Evolutionary conservation across 2,113 vertebrate species (phyloP), one percentile per base, ranked within the genome.

Genomic region (Eulemur rufifrons): DNA sequence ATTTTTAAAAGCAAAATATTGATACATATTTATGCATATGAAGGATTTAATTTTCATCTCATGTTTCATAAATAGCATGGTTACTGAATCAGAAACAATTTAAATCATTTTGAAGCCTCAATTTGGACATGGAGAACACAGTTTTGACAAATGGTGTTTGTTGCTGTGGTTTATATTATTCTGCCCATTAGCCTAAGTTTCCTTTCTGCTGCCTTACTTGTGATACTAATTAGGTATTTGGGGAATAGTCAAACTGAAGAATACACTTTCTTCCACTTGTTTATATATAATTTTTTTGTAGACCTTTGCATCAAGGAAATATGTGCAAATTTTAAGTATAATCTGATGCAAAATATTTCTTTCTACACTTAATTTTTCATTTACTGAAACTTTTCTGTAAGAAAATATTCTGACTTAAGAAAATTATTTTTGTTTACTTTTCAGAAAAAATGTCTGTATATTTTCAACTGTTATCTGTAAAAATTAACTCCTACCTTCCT

Each of bases 311-410:
- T 63, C 25, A 63, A 63, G 61, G 27, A 63, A 63, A 63, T 63
- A 45, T 42, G 91, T 80, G n/a, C 59, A 96, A 63, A 73, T 61
- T 92, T 86, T 74, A 61, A 94, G 9, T 59, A n/a, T 52, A 95
- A 92, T 59, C 29, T 12, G 37, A 84, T 52, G 15, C 42, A 86
- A 92, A 91, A 27, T 63, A 42, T 77, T 83, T 89, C 29, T 69
- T 91, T 77, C 13, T n/a, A 92, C 5, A 59, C 4, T 73, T 50
- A 59, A 59, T 52, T 76, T 95, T 89, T 59, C 50, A 68, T 71
- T 85, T 71, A 64, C 71, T 96, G 69, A 71, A 81, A 96, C 29
- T 42, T 87, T 78, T 84, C 54, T 66, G 27, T 80, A 87, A 88
- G 82, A 86, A 97, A 54, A 50, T n/a, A 69, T 27, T 64, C 42